Evolutionary conservation across 2,113 vertebrate genomes (phyloP), one percentile per base, ranked within the genome.

Genomic region (Otus sunia): DNA sequence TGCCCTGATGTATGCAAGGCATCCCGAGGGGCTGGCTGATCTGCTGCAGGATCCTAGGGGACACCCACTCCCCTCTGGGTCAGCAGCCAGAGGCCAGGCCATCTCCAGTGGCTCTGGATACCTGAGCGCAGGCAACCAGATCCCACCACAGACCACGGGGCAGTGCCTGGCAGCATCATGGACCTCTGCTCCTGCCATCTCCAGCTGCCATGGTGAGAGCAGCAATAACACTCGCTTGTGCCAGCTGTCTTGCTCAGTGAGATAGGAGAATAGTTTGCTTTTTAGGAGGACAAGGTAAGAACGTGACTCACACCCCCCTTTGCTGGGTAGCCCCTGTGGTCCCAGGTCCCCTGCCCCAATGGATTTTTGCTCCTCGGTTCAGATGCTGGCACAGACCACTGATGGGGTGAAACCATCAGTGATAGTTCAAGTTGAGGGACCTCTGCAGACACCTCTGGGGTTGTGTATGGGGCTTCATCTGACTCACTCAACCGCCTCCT

Each of bases 41-140:
- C n/a, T 75, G 32, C 39, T 34, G 56, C 64, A 43, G 58, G 7
- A 17, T 58, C 21, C 32, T 32, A 15, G 25, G 15, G 41, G 45
- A n/a, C 15, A 49, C 1, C 18, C 1, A 3, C 3, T 21, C 5
- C 9, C 45, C 39, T 7, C 22, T 34, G 7, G 58, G 9, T 41
- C 86, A 67, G 72, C 45, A 87, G 41, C 10, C 36, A 52, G n/a
- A 74, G 64, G 43, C 43, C 85, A 36, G 21, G n/a, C 15, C 43
- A 73, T 52, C n/a, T 84, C 23, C 30, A 15, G 26, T 36, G 68
- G 15, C 47, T 60, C 60, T 56, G 36, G 25, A 39, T 37, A 30
- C 29, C 50, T 47, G 56, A 75, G 34, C 4, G 1, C 45, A 52
- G 50, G 80, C 16, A 37, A 23, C 5, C 14, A 34, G 34, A 10